These are phyloP conservation scores for Egretta garzetta DNA, from an alignment of 2,113 vertebrate species.

Conservation along the genomic window DNA sequence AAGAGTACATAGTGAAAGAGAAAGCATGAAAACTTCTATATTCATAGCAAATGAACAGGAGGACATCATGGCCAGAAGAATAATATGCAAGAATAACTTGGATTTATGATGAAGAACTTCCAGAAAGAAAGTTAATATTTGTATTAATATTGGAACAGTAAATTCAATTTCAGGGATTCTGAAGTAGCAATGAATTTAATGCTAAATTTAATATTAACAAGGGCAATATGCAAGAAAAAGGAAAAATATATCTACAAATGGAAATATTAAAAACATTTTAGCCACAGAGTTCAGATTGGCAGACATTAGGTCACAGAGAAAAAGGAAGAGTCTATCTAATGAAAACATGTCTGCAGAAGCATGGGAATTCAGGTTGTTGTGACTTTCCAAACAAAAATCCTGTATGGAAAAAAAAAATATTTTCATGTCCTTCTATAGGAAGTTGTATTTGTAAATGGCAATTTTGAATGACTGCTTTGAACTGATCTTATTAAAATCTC, in stretches of 20 bases:
- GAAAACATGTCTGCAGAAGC: not conserved
- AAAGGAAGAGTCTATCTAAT: not conserved
- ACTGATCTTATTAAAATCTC: not conserved
- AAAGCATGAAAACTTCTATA: not conserved
- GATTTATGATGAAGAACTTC: not conserved
- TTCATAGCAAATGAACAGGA: not conserved
- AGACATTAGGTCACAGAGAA: not conserved
- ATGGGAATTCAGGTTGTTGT: not conserved
- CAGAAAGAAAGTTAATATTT: not conserved
- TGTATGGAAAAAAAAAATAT: too few relatives aligned
- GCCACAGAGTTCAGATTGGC: not conserved
- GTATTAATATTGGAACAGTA: constrained; percentile 3
- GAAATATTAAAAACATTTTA: not conserved
- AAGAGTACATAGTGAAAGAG: not conserved
- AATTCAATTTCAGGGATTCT: not conserved
- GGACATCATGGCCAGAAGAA: not conserved
- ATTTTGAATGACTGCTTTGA: not conserved
- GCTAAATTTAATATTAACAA: not conserved
- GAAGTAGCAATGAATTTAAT: not conserved
- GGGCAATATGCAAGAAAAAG: not conserved
- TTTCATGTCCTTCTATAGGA: not conserved
- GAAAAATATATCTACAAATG: not conserved
- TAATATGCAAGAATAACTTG: not conserved
- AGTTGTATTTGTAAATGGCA: not conserved
- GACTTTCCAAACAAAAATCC: not conserved